These are phyloP conservation scores for Macrosoma leucophasiata DNA, from an alignment of 2,888 invertebrate genomes.

Conservation along the genomic window DNA sequence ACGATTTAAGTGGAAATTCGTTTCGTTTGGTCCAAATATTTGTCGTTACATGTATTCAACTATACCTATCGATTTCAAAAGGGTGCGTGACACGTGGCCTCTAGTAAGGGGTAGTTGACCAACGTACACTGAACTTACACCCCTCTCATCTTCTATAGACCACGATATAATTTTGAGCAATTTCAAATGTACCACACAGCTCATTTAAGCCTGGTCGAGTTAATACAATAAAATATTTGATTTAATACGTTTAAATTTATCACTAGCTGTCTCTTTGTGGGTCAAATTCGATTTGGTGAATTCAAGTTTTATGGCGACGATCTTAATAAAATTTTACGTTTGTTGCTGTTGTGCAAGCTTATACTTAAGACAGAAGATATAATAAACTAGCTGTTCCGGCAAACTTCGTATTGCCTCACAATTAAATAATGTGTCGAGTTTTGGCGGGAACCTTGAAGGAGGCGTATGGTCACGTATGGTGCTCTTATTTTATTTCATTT, in stretches of 20 bases:
- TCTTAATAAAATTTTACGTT: too few species aligned
- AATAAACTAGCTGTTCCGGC: too few species aligned
- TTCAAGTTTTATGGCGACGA: too few species aligned
- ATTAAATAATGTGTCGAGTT: too few species aligned
- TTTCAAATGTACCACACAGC: conserved; percentile 15
- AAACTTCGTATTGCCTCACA: too few species aligned
- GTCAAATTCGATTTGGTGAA: conserved; percentile 54
- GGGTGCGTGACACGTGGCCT: conserved; percentile 61
- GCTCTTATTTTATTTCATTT: too few species aligned
- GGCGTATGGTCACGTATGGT: too few species aligned
- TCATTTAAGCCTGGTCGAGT: conserved; percentile 35
- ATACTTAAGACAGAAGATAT: too few species aligned
- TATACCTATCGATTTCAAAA: conserved; percentile 42
- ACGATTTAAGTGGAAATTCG: conserved; percentile 39
- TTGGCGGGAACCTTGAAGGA: too few species aligned
- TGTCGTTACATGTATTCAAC: conserved; percentile 51
- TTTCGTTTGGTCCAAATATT: conserved; percentile 62
- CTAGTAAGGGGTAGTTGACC: conserved; percentile 40
- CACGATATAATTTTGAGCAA: conserved; percentile 7
- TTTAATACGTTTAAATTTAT: conserved; percentile 71
- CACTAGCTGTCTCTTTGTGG: conserved; percentile 48
- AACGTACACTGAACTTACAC: conserved; percentile 30
- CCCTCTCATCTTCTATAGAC: conserved; percentile 12
- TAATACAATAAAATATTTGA: conserved; percentile 40
- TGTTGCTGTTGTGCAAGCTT: too few species aligned